Conservation (phyloP, 2,797 vertebrate species). For the Rhynchonycteris naso region DNA sequence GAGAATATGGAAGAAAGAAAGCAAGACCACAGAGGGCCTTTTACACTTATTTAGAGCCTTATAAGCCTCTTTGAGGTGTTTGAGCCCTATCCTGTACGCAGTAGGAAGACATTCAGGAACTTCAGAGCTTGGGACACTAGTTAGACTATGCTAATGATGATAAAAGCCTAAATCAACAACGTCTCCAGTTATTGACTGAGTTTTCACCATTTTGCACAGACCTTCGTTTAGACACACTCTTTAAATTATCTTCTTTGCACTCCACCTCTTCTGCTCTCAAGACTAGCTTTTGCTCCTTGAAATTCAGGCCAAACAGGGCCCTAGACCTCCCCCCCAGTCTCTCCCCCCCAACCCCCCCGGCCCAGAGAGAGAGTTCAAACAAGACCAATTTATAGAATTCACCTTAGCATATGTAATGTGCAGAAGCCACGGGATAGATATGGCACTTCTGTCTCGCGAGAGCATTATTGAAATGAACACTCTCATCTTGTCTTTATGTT, state of each 20-base stretch:
- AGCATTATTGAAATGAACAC: not conserved
- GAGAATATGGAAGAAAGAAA: not conserved
- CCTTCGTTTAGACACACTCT: not conserved
- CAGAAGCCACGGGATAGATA: not conserved
- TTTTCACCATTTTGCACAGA: slow-evolving; percentile 33
- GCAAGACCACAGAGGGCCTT: not conserved
- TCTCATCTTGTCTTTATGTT: not conserved
- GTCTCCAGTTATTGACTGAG: not conserved
- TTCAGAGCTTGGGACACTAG: not conserved
- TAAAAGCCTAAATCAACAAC: not conserved
- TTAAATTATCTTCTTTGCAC: not conserved
- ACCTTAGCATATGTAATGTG: not conserved
- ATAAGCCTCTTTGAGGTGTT: not conserved
- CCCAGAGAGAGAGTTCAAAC: not conserved
- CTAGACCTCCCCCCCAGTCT: not conserved
- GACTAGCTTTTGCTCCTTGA: not conserved
- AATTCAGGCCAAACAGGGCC: not conserved
- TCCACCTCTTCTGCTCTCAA: not conserved
- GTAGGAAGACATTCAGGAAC: not conserved
- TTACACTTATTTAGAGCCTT: not conserved
- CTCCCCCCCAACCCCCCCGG: too few species aligned
- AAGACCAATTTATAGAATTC: not conserved
- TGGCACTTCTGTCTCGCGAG: slow-evolving; percentile 1
- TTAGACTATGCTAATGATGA: not conserved
- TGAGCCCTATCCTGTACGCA: not conserved